Conservation (phyloP, 2,113 vertebrate species). For the Saiga tatarica region DNA sequence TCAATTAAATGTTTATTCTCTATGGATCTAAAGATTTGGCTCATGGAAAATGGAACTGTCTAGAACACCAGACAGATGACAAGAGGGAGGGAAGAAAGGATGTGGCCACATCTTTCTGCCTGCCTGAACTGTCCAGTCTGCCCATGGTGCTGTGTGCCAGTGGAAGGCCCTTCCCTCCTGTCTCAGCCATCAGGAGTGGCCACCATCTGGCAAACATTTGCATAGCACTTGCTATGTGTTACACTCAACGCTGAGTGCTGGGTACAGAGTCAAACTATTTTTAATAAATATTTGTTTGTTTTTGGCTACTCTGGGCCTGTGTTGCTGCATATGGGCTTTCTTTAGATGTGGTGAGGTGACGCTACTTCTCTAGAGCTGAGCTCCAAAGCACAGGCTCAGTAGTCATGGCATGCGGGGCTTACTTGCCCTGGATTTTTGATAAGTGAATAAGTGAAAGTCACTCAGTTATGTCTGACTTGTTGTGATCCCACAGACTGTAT, state of each 20-base stretch:
- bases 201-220: background rate
- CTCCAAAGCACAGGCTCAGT: background rate
- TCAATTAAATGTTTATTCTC: background rate
- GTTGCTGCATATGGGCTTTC: background rate
- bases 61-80: background rate
- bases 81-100: background rate
- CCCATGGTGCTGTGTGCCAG: background rate
- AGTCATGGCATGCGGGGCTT: fast-evolving
- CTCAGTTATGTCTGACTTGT: background rate
- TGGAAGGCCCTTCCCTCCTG: background rate
- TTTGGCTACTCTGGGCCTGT: background rate
- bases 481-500: background rate
- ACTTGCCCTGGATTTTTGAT: background rate
- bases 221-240: background rate
- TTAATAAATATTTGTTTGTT: background rate
- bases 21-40: background rate
- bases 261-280: background rate
- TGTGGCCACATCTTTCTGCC: background rate
- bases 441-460: background rate
- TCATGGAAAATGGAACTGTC: background rate
- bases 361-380: background rate
- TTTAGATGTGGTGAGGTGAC: background rate
- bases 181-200: background rate
- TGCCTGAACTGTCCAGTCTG: background rate
- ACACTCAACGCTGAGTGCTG: background rate